Evolutionary conservation across 2,797 vertebrate genomes (phyloP).

Genomic region (Rhyacichthys aspro): DNA sequence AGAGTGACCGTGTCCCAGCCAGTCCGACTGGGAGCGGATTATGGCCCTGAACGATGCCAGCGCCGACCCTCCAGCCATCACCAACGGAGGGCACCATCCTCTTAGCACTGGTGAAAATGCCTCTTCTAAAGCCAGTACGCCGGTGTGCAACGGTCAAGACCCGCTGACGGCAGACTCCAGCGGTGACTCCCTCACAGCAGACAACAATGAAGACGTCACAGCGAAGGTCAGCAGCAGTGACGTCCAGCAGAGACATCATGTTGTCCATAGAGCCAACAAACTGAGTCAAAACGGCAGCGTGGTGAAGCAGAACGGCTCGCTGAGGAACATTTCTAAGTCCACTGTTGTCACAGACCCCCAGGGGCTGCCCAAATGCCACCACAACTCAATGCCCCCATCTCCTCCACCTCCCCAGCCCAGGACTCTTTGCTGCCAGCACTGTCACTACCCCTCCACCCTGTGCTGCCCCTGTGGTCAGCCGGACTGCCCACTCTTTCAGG

Average conservation of each 20-base stretch:
- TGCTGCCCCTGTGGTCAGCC: constrained; percentile 81
- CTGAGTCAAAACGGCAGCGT: constrained; percentile 79
- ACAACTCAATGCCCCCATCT: constrained; percentile 32
- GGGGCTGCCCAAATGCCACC: constrained; percentile 70
- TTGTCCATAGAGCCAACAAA: constrained; percentile 35
- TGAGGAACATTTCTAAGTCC: constrained; percentile 72
- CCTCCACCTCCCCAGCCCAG: constrained; percentile 32
- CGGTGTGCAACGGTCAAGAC: constrained; percentile 35
- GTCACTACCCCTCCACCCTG: constrained; percentile 82
- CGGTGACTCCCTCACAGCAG: constrained; percentile 11
- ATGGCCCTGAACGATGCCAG: constrained; percentile 86
- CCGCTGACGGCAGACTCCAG: constrained; percentile 23
- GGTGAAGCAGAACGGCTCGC: constrained; percentile 83
- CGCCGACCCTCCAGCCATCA: constrained; percentile 76
- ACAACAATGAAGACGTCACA: constrained; percentile 45
- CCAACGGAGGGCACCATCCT: constrained; percentile 76
- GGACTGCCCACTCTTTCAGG: constrained; percentile 85
- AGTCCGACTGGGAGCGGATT: constrained; percentile 58
- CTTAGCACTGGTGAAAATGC: constrained; percentile 40
- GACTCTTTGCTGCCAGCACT: constrained; percentile 83
- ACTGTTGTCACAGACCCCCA: constrained; percentile 79
- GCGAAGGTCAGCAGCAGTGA: neutral
- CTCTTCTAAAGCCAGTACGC: constrained; percentile 14
- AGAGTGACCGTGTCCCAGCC: constrained; percentile 51
- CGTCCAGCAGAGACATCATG: constrained; percentile 14